phyloP scores from a whole-genome alignment of 1,140 invertebrate species.

The Dendrolimus punctatus region DNA sequence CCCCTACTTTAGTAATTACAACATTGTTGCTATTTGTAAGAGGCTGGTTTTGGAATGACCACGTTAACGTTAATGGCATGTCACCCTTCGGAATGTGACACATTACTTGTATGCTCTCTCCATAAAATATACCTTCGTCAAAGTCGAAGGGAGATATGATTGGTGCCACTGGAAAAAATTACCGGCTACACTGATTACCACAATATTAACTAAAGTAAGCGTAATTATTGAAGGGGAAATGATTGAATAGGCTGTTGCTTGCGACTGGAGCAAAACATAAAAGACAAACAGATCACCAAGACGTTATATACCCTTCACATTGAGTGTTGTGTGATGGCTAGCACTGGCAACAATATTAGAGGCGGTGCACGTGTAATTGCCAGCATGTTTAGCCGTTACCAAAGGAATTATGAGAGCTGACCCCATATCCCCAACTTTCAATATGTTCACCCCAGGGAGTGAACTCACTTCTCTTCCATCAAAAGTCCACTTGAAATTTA shows the following conservation, averaged over 20 bases:
- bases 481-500: conserved; percentile 77
- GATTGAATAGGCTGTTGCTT: too few species aligned
- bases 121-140: conserved; percentile 78
- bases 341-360: conserved; percentile 81
- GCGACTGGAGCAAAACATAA: conserved; percentile 32
- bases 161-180: conserved; percentile 72
- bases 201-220: neutral
- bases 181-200: conserved; percentile 5
- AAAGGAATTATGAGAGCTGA: conserved; percentile 71
- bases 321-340: conserved; percentile 77
- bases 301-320: conserved; percentile 66
- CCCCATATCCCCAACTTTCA: conserved; percentile 73
- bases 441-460: conserved; percentile 69
- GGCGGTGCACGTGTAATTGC: conserved; percentile 86
- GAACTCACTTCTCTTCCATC: conserved; percentile 71
- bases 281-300: conserved; percentile 41
- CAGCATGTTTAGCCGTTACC: conserved; percentile 79
- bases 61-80: conserved; percentile 76
- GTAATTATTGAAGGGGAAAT: conserved; percentile 5
- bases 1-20: conserved; percentile 76
- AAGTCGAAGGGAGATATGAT: conserved; percentile 77
- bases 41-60: conserved; percentile 73
- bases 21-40: conserved; percentile 69
- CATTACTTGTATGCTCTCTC: conserved; percentile 79
- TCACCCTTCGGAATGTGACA: conserved; percentile 80